A percentile compares a stretch with the other conserved stretches of the same genome.
Conservation (phyloP, 1,140 invertebrate genomes). For the Trissolcus basalis region DNA sequence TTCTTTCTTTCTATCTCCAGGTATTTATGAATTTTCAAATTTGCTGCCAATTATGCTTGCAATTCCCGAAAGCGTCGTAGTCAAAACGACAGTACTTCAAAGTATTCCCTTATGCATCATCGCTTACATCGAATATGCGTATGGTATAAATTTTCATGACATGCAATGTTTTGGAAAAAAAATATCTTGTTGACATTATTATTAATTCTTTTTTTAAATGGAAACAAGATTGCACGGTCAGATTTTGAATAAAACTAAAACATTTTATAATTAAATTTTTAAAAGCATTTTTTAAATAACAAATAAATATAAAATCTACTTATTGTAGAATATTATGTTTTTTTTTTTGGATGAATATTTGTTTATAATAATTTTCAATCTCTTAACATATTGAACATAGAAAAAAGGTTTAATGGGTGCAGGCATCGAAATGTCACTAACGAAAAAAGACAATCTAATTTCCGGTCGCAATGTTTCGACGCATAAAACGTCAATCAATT, state of each 20-base stretch:
- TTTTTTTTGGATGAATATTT: no score
- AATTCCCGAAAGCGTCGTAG: constrained; percentile 39
- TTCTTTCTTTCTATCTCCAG: constrained; percentile 6
- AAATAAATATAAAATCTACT: no score
- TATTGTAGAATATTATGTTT: no score
- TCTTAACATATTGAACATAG: no score
- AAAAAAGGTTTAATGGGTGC: not conserved
- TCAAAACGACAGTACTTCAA: constrained; percentile 20
- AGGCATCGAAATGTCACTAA: constrained; percentile 30
- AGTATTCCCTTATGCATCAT: constrained; percentile 28
- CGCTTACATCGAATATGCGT: constrained; percentile 37
- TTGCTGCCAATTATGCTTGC: constrained; percentile 37
- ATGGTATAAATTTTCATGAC: constrained; percentile 40
- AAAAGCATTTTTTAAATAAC: no score
- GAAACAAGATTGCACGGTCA: no score
- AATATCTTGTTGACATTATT: no score
- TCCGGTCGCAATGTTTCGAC: constrained; percentile 29
- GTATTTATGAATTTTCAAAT: constrained; percentile 30
- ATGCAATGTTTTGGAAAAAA: constrained; percentile 23
- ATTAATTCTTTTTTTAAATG: no score
- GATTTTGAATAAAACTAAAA: no score
- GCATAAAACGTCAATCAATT: constrained; percentile 48
- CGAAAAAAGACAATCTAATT: constrained; percentile 50
- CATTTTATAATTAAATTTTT: no score
- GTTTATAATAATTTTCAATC: no score